Conservation (phyloP, 2,797 vertebrate species). For the Potorous gilbertii region DNA sequence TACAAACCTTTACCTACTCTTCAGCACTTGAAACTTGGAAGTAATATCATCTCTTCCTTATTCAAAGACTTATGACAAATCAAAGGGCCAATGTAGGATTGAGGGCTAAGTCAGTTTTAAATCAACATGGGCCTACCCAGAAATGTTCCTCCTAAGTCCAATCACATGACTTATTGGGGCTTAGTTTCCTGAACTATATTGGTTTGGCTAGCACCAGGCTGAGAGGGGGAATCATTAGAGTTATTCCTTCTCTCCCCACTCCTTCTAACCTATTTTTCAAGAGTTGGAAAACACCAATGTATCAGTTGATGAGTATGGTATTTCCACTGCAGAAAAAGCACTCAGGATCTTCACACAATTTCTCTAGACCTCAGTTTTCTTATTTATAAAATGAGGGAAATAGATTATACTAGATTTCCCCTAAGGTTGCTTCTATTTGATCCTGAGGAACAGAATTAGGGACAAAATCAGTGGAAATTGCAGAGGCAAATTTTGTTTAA, state of each 20-base stretch:
- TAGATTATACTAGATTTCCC: background rate
- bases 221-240: background rate
- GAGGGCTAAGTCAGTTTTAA: background rate
- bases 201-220: background rate
- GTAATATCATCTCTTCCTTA: background rate
- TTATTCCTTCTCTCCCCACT: background rate
- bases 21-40: background rate
- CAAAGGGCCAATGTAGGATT: background rate
- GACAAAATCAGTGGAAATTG: background rate
- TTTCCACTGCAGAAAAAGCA: background rate
- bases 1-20: background rate
- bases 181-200: background rate
- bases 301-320: background rate
- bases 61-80: background rate
- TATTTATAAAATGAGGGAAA: background rate
- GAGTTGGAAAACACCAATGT: background rate
- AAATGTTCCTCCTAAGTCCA: background rate
- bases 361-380: background rate
- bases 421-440: background rate
- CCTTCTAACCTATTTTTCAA: background rate
- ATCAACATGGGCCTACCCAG: background rate
- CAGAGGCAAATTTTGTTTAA: background rate
- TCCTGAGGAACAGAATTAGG: background rate
- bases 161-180: background rate
- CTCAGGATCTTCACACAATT: no score